phyloP scores from a whole-genome alignment of 2,113 vertebrate species.

The Calonectris borealis region DNA sequence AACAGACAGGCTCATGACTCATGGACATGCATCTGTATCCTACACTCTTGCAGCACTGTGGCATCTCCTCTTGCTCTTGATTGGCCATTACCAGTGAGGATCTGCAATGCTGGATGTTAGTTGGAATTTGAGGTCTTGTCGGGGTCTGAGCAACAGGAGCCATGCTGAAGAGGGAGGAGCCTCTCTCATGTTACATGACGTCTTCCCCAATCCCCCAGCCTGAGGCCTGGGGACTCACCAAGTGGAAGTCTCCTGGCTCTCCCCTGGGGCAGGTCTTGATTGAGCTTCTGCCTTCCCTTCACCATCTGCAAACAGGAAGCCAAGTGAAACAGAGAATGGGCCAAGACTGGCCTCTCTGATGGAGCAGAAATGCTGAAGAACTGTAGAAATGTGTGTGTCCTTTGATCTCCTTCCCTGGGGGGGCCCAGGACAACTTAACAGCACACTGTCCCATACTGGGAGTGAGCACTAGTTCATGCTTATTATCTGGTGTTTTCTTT shows the following conservation, averaged over 20 bases:
- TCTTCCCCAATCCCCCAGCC: neutral
- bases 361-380: neutral
- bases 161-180: neutral
- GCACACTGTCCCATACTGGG: neutral
- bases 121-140: neutral
- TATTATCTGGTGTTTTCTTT: neutral
- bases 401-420: neutral
- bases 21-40: too few species aligned
- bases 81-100: neutral
- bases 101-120: neutral
- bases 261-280: neutral
- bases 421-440: neutral
- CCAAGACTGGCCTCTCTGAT: neutral
- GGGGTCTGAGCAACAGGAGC: neutral
- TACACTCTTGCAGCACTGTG: neutral
- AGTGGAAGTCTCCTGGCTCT: neutral
- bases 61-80: neutral
- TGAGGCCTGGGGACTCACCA: neutral
- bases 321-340: neutral
- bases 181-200: neutral
- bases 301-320: neutral
- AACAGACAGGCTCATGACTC: rapidly evolving
- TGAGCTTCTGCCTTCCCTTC: neutral
- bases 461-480: neutral
- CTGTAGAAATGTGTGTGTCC: neutral